A percentile compares a stretch with the other conserved stretches of the same genome.
Conservation (phyloP, 30 jellyfish, hydroid and myxozoan genomes). For the Hydractinia echinata region DNA sequence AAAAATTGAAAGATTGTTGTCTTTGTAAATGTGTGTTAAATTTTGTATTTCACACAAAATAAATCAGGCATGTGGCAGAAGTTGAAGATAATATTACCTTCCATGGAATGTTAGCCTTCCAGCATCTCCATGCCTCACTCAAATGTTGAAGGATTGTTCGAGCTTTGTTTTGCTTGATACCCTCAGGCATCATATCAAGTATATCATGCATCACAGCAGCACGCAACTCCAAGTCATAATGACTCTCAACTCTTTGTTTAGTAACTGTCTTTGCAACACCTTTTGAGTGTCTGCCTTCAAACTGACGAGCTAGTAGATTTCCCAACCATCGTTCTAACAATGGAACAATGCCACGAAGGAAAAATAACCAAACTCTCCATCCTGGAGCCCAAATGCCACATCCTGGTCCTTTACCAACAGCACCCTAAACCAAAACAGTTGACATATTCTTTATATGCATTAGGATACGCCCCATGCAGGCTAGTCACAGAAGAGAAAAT, state of each 20-base stretch:
- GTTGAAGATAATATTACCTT: conserved; percentile 45
- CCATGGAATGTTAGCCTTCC: conserved; percentile 99
- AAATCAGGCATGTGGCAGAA: no score
- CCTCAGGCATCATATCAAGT: conserved; percentile 99
- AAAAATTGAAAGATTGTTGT: not conserved
- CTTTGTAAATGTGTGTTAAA: no score
- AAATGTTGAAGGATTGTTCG: conserved; percentile 96
- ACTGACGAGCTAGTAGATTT: conserved; percentile 91
- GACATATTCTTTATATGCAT: not conserved
- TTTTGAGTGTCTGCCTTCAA: conserved; percentile 97
- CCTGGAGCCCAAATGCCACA: conserved; percentile 99
- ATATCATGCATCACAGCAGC: conserved; percentile 99
- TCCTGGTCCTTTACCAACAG: conserved; percentile 99
- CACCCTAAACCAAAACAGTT: conserved; percentile 60
- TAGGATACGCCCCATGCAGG: not conserved
- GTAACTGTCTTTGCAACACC: conserved; percentile 99
- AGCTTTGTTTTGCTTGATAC: conserved; percentile 97
- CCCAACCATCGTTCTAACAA: conserved; percentile 98
- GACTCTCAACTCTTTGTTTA: conserved; percentile 97
- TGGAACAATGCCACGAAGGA: conserved; percentile 97
- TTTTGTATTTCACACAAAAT: no score
- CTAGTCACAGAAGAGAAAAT: not conserved
- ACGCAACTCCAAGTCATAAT: conserved; percentile 93
- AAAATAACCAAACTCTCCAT: conserved; percentile 98
- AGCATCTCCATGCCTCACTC: conserved; percentile 99